Conservation (phyloP, 2,797 vertebrate species). For the Semotilus atromaculatus region DNA sequence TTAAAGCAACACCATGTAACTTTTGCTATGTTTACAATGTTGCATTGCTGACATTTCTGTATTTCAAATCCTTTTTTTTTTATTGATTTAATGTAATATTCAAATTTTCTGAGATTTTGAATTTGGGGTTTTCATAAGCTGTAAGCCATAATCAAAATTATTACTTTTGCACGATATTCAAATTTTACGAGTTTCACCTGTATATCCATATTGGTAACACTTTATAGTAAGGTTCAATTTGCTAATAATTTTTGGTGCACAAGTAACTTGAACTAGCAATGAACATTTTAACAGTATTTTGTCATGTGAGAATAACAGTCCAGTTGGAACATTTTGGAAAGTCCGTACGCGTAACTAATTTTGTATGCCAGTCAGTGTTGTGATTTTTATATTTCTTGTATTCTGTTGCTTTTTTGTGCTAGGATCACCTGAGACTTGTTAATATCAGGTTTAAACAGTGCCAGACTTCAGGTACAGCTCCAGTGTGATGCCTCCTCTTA, state of each 20-base stretch:
- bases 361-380: neutral
- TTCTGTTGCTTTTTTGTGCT: neutral
- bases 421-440: neutral
- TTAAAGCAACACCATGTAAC: too few species aligned
- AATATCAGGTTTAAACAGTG: neutral
- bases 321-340: neutral
- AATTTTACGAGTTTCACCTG: too few species aligned
- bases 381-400: neutral
- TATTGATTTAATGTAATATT: too few species aligned
- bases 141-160: too few species aligned
- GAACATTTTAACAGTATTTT: neutral
- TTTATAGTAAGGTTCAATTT: neutral
- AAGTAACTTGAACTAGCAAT: neutral
- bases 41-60: too few species aligned
- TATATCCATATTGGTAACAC: neutral
- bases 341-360: neutral
- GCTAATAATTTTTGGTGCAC: neutral
- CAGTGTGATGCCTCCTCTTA: conserved; percentile 8
- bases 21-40: too few species aligned
- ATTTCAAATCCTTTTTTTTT: too few species aligned
- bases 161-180: too few species aligned
- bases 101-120: too few species aligned
- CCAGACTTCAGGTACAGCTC: neutral
- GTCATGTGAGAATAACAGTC: neutral
- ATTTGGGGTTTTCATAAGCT: too few species aligned